phyloP scores from a whole-genome alignment of 2,888 invertebrate species.

The Caenorhabditis sp. region DNA sequence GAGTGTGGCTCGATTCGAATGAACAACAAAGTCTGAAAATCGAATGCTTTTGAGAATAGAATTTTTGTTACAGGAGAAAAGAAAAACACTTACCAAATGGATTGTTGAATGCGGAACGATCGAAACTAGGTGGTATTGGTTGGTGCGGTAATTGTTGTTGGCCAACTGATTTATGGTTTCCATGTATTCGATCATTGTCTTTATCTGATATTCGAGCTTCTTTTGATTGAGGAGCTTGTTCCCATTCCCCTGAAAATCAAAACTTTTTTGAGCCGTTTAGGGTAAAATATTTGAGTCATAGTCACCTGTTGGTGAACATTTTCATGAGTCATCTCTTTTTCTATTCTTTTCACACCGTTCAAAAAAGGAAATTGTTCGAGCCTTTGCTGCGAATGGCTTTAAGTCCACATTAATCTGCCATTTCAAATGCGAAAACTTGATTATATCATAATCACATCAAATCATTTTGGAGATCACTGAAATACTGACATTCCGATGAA shows the following conservation, averaged over 20 bases:
- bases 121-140: constrained; percentile 50
- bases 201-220: constrained; percentile 11
- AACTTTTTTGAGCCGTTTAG: background rate
- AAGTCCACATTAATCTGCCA: no score
- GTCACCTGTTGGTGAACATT: background rate
- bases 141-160: constrained; percentile 51
- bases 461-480: no score
- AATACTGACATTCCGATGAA: no score
- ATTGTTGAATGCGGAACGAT: constrained; percentile 21
- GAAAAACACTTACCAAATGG: constrained; percentile 42
- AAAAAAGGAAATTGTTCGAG: background rate
- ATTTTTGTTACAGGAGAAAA: no score
- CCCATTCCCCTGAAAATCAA: constrained; percentile 41
- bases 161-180: constrained; percentile 7
- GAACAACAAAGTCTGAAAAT: constrained; percentile 36
- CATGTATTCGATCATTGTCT: background rate
- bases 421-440: no score
- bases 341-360: no score
- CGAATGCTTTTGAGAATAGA: no score
- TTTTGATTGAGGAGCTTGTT: constrained; percentile 37
- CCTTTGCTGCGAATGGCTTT: background rate
- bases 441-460: no score
- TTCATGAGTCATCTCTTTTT: background rate
- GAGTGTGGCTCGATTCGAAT: constrained; percentile 38
- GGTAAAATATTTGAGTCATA: background rate